Evolutionary conservation across 92 coral and sea anemone species (phyloP).

Genomic region (Parazoanthus atlanticus): DNA sequence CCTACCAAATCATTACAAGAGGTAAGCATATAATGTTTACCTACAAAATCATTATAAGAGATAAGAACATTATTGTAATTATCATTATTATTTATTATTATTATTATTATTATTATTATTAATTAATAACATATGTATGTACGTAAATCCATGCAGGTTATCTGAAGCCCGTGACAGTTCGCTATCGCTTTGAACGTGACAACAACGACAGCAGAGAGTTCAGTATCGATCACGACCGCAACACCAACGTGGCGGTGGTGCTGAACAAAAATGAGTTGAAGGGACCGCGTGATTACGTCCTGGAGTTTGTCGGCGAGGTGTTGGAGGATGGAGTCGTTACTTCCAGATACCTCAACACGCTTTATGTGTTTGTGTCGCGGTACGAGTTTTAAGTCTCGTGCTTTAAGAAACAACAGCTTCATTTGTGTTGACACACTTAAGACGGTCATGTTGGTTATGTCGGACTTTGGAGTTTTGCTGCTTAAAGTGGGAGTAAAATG

Average conservation of each 20-base stretch:
- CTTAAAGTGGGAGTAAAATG: neutral
- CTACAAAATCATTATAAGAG: neutral
- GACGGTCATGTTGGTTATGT: neutral
- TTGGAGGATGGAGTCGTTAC: conserved; percentile 45
- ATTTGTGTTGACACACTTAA: neutral
- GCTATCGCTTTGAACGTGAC: conserved; percentile 58
- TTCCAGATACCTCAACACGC: conserved; percentile 63
- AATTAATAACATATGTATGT: neutral
- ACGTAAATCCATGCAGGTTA: conserved; percentile 53
- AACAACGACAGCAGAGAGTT: conserved; percentile 56
- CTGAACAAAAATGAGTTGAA: conserved; percentile 32
- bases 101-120: too few relatives aligned
- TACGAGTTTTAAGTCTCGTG: conserved; percentile 35
- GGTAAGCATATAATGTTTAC: neutral
- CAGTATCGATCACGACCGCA: conserved; percentile 36
- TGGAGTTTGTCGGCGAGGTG: conserved; percentile 72
- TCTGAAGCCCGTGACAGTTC: conserved; percentile 38
- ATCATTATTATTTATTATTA: too few relatives aligned
- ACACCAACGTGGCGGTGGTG: conserved; percentile 35
- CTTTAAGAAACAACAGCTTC: neutral
- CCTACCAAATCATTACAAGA: neutral
- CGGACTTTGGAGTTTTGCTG: neutral
- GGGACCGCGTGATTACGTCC: conserved; percentile 41
- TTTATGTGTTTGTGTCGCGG: conserved; percentile 66
- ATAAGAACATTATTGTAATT: neutral